These are phyloP conservation scores for Eulithis prunata DNA, from an alignment of 2,888 invertebrate genomes.

Conservation along the genomic window DNA sequence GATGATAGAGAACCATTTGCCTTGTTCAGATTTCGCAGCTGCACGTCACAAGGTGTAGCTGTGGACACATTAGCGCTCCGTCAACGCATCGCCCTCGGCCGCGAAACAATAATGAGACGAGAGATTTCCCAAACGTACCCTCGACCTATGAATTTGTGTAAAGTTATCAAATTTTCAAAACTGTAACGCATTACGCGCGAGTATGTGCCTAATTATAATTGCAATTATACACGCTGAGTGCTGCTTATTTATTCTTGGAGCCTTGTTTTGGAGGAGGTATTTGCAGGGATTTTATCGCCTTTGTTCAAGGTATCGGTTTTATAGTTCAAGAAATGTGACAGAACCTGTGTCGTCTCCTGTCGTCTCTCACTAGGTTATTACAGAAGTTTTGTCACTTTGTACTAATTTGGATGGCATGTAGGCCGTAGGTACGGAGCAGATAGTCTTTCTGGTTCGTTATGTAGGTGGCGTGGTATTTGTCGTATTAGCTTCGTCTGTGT, in stretches of 20 bases:
- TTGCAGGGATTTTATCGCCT: neutral
- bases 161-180: conserved; percentile 84
- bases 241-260: conserved; percentile 24
- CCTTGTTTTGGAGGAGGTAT: conserved; percentile 1
- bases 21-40: conserved; percentile 45
- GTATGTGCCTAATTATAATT: conserved; percentile 74
- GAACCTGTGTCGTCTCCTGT: too few relatives aligned
- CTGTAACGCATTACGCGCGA: conserved; percentile 75
- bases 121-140: conserved; percentile 81
- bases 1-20: neutral
- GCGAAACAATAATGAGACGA: conserved; percentile 69
- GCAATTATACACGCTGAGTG: conserved; percentile 59
- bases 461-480: too few relatives aligned
- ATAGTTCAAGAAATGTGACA: too few relatives aligned
- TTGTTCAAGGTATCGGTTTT: neutral
- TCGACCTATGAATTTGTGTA: conserved; percentile 80
- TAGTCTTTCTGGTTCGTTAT: too few relatives aligned
- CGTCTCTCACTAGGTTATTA: too few relatives aligned
- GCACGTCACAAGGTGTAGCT: conserved; percentile 60
- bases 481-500: too few relatives aligned
- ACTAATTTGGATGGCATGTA: too few relatives aligned
- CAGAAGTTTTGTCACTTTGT: too few relatives aligned
- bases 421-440: too few relatives aligned
- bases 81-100: conserved; percentile 66
- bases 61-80: conserved; percentile 73